Percentiles rank a stretch among this genome's conserved stretches.
phyloP scores from a whole-genome alignment of 37 sponge, comb jelly and placozoan genomes.

The Haliclona indistincta region DNA sequence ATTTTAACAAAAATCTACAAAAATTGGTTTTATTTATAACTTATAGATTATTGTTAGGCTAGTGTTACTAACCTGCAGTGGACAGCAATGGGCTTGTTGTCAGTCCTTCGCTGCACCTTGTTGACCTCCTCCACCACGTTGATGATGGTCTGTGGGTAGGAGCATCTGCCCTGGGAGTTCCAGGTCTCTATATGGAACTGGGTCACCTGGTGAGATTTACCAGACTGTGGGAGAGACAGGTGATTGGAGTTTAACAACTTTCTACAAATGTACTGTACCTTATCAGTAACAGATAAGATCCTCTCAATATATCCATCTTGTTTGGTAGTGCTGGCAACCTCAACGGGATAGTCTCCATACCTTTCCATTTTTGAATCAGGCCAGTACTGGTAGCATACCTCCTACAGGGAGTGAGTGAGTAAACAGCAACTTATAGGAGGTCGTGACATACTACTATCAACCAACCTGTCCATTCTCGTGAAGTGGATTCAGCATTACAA shows the following conservation, averaged over 20 bases:
- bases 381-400: constrained; percentile 9
- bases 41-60: too few species aligned
- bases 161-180: too few species aligned
- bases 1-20: too few species aligned
- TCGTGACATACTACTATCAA: neutral
- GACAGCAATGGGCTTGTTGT: constrained; percentile 79
- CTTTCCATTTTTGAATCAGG: neutral
- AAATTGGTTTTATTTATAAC: too few species aligned
- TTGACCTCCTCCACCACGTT: constrained; percentile 78
- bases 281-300: neutral
- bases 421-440: neutral
- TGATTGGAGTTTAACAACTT: too few species aligned
- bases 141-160: constrained; percentile 47
- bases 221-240: constrained; percentile 19
- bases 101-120: too few species aligned
- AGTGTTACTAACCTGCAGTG: constrained; percentile 79
- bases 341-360: neutral
- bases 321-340: too few species aligned
- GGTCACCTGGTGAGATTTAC: constrained; percentile 50
- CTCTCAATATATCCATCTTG: constrained; percentile 2
- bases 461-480: neutral
- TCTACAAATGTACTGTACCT: neutral
- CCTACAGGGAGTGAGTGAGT: neutral
- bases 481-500: neutral
- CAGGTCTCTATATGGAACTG: constrained; percentile 84